Evolutionary conservation across 2,113 vertebrate species (phyloP).

Genomic region (Bubo scandiacus): DNA sequence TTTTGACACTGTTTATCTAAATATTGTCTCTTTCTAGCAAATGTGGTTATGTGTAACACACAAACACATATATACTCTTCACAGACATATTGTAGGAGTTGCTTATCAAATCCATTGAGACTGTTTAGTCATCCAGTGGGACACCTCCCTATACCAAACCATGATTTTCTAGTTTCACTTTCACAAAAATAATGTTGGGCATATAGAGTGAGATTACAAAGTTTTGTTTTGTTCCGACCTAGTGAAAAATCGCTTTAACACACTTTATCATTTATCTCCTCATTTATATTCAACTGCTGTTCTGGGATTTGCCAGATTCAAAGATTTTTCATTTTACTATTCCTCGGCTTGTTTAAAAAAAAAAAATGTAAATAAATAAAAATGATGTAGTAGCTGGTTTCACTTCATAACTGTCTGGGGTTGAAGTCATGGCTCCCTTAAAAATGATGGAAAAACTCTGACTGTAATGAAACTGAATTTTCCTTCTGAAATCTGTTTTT

Average conservation of each 20-base stretch:
- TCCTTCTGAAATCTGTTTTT: not conserved
- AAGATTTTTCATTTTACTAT: slow-evolving; percentile 1
- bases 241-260: not conserved
- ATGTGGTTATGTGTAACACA: not conserved
- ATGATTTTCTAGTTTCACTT: not conserved
- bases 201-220: not conserved
- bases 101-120: not conserved
- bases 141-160: not conserved
- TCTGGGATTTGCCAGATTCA: not conserved
- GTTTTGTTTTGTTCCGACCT: not conserved
- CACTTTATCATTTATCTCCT: not conserved
- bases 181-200: not conserved
- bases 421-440: not conserved
- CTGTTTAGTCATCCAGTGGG: not conserved
- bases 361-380: not conserved
- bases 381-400: not conserved
- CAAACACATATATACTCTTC: fast-evolving
- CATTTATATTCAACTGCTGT: not conserved
- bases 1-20: not conserved
- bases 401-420: not conserved
- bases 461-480: not conserved
- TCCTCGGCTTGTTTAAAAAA: not conserved
- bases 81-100: not conserved
- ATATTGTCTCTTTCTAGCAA: not conserved
- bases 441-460: not conserved